Percentiles rank a stretch among this genome's conserved stretches.
Evolutionary conservation across 1,140 invertebrate genomes (phyloP).

Genomic region (Maconellicoccus hirsutus): DNA sequence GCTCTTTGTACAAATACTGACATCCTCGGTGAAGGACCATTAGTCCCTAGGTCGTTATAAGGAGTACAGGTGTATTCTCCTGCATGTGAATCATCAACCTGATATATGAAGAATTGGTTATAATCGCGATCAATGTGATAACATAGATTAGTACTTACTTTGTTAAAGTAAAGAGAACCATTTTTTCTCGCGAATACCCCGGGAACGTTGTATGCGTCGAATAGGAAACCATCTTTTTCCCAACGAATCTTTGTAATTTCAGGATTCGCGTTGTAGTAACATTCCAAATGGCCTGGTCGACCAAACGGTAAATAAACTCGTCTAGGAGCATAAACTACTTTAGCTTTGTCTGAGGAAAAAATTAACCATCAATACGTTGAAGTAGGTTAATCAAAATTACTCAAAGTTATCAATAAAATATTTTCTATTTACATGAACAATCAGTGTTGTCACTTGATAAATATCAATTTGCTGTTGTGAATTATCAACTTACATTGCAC

Average conservation of each 20-base stretch:
- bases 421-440: too few species aligned
- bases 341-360: slow-evolving; percentile 79
- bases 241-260: slow-evolving; percentile 82
- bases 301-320: slow-evolving; percentile 79
- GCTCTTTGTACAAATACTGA: slow-evolving; percentile 79
- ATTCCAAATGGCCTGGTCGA: slow-evolving; percentile 80
- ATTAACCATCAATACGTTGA: too few species aligned
- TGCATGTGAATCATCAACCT: slow-evolving; percentile 61
- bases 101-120: not conserved
- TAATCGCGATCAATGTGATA: not conserved
- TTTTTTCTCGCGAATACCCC: slow-evolving; percentile 75
- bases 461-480: not conserved
- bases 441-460: not conserved
- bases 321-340: slow-evolving; percentile 76
- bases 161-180: slow-evolving; percentile 73
- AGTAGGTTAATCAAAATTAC: too few species aligned
- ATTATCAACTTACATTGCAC: slow-evolving; percentile 73
- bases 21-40: slow-evolving; percentile 70
- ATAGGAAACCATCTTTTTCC: slow-evolving; percentile 86
- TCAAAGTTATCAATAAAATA: too few species aligned
- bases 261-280: slow-evolving; percentile 86
- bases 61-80: slow-evolving; percentile 83
- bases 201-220: slow-evolving; percentile 79
- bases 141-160: slow-evolving; percentile 35
- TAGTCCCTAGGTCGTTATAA: slow-evolving; percentile 75